Conservation (phyloP, 2,797 vertebrate species). For the Moxostoma hubbsi region DNA sequence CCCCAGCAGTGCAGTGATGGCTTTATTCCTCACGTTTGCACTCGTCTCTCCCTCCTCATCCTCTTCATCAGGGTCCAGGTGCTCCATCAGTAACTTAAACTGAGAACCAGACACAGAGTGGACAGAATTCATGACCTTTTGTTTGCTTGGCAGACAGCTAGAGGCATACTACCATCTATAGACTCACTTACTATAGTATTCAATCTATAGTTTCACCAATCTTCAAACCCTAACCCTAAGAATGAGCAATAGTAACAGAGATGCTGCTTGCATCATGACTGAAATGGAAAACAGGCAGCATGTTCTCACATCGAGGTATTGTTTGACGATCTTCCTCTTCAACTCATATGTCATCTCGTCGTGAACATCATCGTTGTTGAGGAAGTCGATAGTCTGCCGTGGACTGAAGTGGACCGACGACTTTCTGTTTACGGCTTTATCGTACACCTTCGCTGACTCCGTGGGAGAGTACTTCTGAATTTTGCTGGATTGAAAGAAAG, state of each 20-base stretch:
- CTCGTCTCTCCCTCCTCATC: conserved; percentile 96
- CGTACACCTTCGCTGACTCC: conserved; percentile 97
- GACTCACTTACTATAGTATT: no score
- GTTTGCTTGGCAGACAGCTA: no score
- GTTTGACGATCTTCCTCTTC: conserved; percentile 93
- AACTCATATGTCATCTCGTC: conserved; percentile 86
- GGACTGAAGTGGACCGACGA: conserved; percentile 88
- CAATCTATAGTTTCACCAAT: no score
- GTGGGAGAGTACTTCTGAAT: conserved; percentile 98
- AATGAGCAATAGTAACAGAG: no score
- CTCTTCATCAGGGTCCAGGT: conserved; percentile 97
- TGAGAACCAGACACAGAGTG: conserved; percentile 58
- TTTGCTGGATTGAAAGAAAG: conserved; percentile 81
- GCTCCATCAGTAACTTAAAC: conserved; percentile 98
- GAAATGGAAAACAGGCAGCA: accelerated
- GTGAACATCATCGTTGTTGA: conserved; percentile 87
- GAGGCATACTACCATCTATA: no score
- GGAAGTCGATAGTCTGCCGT: conserved; percentile 94
- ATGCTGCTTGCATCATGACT: no score
- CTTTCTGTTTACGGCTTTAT: conserved; percentile 96
- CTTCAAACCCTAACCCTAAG: no score
- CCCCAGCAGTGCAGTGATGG: conserved; percentile 95
- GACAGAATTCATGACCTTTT: not conserved
- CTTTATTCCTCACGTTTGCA: conserved; percentile 97
- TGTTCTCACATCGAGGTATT: conserved; percentile 92